Evolutionary conservation across 2,113 vertebrate species (phyloP).

Genomic region (Lutjanus erythropterus): DNA sequence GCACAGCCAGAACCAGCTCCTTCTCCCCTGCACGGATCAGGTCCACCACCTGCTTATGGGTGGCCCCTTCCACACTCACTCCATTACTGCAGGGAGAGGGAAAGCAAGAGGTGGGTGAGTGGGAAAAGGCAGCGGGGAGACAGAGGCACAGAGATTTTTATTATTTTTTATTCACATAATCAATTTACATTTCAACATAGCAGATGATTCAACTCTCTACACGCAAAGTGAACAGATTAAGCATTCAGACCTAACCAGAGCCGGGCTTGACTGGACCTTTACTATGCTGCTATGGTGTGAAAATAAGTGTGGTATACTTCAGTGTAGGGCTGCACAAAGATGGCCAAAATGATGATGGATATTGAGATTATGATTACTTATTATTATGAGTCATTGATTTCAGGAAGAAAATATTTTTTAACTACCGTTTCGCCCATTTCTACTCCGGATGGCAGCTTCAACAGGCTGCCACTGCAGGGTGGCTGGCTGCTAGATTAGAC

Average conservation of each 20-base stretch:
- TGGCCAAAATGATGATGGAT: too few relatives aligned
- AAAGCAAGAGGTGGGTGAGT: too few relatives aligned
- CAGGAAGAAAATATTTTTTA: too few relatives aligned
- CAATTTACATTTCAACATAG: not conserved
- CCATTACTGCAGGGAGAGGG: too few relatives aligned
- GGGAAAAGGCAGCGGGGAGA: not conserved
- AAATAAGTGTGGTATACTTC: not conserved
- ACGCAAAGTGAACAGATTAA: not conserved
- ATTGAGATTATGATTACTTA: too few relatives aligned
- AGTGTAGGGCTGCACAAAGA: too few relatives aligned
- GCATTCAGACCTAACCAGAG: not conserved
- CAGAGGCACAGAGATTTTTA: not conserved
- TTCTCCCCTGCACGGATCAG: slow-evolving; percentile 96
- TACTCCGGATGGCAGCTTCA: too few relatives aligned
- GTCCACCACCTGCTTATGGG: slow-evolving; percentile 99
- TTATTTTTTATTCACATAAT: not conserved
- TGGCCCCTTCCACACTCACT: slow-evolving; percentile 96
- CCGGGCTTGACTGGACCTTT: not conserved
- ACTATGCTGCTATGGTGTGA: not conserved
- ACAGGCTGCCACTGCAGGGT: too few relatives aligned
- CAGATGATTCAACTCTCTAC: not conserved
- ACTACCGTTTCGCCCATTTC: too few relatives aligned
- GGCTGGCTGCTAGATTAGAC: too few relatives aligned
- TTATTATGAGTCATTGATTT: too few relatives aligned
- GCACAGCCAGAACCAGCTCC: slow-evolving; percentile 93